Conservation (phyloP, 2,797 vertebrate species). For the Saxicola maurus region DNA sequence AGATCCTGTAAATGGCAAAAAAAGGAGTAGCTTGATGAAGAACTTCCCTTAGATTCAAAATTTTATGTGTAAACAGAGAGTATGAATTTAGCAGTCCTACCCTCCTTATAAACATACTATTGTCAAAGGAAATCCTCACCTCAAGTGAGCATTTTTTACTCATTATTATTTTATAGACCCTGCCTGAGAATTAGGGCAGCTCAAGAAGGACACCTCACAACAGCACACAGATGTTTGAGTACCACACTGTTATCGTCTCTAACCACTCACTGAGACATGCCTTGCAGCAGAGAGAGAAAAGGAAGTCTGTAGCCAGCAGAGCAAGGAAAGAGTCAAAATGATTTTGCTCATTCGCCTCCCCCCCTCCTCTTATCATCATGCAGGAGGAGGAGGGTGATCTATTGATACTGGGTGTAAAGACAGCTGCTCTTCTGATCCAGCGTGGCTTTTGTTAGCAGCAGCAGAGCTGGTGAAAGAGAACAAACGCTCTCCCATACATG, state of each 20-base stretch:
- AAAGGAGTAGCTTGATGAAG: background rate
- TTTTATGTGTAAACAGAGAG: background rate
- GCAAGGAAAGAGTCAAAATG: background rate
- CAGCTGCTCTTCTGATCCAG: constrained; percentile 30
- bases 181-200: background rate
- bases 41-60: background rate
- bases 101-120: background rate
- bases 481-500: constrained; percentile 9
- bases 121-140: background rate
- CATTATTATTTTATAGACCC: background rate
- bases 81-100: background rate
- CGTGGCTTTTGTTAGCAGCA: constrained; percentile 43
- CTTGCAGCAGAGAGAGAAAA: background rate
- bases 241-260: background rate
- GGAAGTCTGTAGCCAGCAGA: background rate
- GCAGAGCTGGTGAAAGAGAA: constrained; percentile 34
- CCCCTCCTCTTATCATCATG: background rate
- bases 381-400: constrained; percentile 30
- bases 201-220: background rate
- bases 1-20: background rate
- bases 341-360: background rate
- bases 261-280: background rate
- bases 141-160: background rate
- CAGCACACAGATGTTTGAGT: rapidly evolving
- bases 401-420: constrained; percentile 35